These are phyloP conservation scores for Vanessa atalanta DNA, from an alignment of 1,140 invertebrate genomes.

Conservation along the genomic window DNA sequence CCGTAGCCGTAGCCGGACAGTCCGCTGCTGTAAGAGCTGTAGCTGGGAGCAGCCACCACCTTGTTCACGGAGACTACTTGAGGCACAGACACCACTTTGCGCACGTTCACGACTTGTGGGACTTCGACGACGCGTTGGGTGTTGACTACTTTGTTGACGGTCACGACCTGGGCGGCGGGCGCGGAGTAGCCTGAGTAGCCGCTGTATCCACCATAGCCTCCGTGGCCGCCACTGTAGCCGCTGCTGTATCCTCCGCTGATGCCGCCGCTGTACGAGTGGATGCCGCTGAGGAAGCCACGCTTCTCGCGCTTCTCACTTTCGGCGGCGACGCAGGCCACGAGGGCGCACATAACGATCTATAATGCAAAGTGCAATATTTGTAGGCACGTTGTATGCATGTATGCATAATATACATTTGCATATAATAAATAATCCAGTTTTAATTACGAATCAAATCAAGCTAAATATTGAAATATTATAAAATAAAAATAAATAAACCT, in stretches of 20 bases:
- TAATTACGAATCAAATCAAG: neutral
- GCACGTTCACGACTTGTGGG: constrained; percentile 50
- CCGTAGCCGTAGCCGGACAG: constrained; percentile 21
- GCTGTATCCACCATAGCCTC: constrained; percentile 34
- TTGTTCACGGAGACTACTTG: constrained; percentile 47
- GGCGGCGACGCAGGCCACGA: constrained; percentile 32
- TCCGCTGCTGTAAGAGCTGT: constrained; percentile 26
- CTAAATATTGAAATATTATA: neutral
- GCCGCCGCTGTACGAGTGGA: constrained; percentile 3
- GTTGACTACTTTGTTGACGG: constrained; percentile 49
- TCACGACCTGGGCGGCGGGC: constrained; percentile 40
- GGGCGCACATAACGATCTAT: constrained; percentile 30
- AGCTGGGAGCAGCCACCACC: constrained; percentile 36
- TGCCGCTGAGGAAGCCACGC: constrained; percentile 31
- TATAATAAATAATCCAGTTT: neutral
- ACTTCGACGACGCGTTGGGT: constrained; percentile 42
- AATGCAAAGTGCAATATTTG: neutral
- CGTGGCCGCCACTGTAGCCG: constrained; percentile 29
- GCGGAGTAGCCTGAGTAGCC: constrained; percentile 33
- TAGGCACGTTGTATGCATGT: no score
- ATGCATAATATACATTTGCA: no score
- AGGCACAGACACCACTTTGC: constrained; percentile 48
- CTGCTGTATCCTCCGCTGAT: constrained; percentile 8
- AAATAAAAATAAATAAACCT: no score
- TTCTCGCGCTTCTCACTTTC: constrained; percentile 30